Conservation (phyloP, 2,797 vertebrate species). For the Parauchenoglanis punctatus region DNA sequence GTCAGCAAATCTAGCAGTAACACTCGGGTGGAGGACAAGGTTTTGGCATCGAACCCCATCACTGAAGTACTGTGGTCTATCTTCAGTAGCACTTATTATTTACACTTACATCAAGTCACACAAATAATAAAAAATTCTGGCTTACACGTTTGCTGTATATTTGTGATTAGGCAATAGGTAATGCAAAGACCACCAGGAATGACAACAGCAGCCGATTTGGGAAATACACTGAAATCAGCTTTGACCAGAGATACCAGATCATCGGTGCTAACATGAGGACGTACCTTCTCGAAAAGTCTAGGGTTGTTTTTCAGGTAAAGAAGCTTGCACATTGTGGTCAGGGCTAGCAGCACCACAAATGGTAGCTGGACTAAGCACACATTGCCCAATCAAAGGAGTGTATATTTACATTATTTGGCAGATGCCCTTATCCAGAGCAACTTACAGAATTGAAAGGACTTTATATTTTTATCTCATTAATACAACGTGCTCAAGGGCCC, state of each 20-base stretch:
- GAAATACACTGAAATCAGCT: slow-evolving; percentile 98
- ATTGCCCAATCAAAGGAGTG: not conserved
- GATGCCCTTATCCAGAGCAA: not conserved
- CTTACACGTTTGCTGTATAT: slow-evolving; percentile 5
- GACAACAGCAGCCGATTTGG: slow-evolving; percentile 99
- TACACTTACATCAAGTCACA: not conserved
- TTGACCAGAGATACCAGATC: slow-evolving; percentile 87
- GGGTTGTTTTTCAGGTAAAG: slow-evolving; percentile 93
- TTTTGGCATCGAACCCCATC: slow-evolving; percentile 93
- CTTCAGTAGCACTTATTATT: not conserved
- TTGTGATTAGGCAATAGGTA: slow-evolving; percentile 88
- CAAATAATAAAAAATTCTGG: not conserved
- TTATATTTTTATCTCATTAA: not conserved
- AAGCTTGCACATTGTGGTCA: not conserved
- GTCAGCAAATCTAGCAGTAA: slow-evolving; percentile 94
- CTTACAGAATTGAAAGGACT: not conserved
- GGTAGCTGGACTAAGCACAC: not conserved
- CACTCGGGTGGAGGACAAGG: slow-evolving; percentile 89
- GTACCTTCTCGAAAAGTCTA: slow-evolving; percentile 96
- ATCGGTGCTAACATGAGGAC: slow-evolving; percentile 98
- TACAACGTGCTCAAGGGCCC: not conserved
- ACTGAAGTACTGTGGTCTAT: slow-evolving; percentile 82
- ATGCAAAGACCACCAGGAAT: slow-evolving; percentile 98
- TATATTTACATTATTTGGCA: not conserved
- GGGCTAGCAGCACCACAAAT: not conserved